Percentiles rank a stretch among this genome's conserved stretches.
Conservation (phyloP, 2,113 vertebrate species). For the Psittacara wagleri region DNA sequence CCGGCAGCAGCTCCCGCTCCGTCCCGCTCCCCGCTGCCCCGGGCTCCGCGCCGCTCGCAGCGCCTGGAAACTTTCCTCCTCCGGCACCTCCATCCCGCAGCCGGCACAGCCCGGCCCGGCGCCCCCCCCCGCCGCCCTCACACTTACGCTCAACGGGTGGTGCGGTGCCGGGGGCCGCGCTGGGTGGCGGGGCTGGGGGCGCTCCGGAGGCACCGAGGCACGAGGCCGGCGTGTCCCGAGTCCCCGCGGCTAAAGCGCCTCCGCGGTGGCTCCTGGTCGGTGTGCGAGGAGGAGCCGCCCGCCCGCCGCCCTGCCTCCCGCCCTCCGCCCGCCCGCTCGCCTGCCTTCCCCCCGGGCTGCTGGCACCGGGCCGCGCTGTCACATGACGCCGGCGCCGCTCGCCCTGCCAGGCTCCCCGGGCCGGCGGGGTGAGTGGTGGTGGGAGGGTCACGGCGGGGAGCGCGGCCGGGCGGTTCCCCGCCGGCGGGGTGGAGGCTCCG, state of each 20-base stretch:
- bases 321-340: conserved; percentile 19
- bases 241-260: conserved; percentile 8
- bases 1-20: not conserved
- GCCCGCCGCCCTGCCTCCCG: conserved; percentile 28
- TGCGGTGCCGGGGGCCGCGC: not conserved
- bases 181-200: not conserved
- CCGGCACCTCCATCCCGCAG: not conserved
- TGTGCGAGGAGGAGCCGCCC: conserved; percentile 24
- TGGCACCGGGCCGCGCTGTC: conserved; percentile 57
- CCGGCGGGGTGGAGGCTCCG: conserved; percentile 56
- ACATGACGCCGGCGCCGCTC: conserved; percentile 52
- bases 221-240: conserved; percentile 12
- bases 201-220: not conserved
- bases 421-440: conserved; percentile 49
- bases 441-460: conserved; percentile 59
- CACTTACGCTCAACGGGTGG: not conserved
- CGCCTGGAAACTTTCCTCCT: not conserved
- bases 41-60: not conserved
- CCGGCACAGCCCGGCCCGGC: not conserved
- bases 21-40: not conserved
- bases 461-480: conserved; percentile 56
- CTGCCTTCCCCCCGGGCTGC: conserved; percentile 35
- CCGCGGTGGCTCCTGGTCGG: not conserved
- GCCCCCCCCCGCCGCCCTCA: not conserved
- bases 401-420: conserved; percentile 58